A percentile compares a stretch with the other conserved stretches of the same genome.
Conservation (phyloP, 2,797 vertebrate genomes). For the Notamacropus eugenii region DNA sequence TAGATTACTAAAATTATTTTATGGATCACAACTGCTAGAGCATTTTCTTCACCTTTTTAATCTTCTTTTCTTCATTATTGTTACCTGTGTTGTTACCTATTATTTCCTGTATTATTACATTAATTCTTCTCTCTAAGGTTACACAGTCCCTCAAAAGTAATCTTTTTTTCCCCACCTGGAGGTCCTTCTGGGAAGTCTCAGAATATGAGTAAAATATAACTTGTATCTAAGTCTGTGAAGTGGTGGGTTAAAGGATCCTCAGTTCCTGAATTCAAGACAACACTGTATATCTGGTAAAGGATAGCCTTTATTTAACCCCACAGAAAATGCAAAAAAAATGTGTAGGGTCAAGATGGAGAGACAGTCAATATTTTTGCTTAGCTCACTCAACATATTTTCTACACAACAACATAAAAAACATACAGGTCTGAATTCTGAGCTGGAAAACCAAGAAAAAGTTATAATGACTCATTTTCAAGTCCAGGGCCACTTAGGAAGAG, state of each 20-base stretch:
- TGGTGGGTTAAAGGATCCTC: background rate
- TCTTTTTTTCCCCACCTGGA: background rate
- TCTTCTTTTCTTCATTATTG: background rate
- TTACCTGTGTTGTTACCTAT: background rate
- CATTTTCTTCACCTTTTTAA: background rate
- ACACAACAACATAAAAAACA: background rate
- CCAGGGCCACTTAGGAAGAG: background rate
- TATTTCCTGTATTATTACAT: background rate
- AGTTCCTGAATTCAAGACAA: background rate
- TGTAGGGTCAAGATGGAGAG: background rate
- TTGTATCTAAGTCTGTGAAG: background rate
- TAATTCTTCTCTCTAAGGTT: background rate
- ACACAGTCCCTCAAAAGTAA: background rate
- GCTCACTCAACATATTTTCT: background rate
- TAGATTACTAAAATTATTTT: background rate
- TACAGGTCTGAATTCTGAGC: background rate
- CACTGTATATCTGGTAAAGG: background rate
- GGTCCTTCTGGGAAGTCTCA: background rate
- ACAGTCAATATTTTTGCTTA: background rate
- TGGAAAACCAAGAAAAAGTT: background rate
- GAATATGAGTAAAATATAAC: background rate
- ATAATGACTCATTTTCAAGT: background rate
- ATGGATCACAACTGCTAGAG: background rate
- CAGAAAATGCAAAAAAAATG: background rate
- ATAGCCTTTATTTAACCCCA: background rate